phyloP scores from a whole-genome alignment of 1,140 invertebrate species.

The Cyclargus thomasi region DNA sequence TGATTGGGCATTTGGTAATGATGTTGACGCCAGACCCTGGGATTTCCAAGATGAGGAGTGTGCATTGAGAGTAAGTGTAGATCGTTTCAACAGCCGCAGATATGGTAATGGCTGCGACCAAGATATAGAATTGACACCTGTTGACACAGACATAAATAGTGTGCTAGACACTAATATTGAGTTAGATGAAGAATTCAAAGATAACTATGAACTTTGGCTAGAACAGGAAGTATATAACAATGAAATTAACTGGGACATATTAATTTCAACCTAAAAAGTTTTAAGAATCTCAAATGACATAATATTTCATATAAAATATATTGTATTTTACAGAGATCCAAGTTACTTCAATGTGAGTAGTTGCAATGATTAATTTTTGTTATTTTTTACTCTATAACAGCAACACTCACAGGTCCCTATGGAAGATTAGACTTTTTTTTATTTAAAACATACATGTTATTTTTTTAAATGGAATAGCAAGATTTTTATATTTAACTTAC shows the following conservation, averaged over 20 bases:
- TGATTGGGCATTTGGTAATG: conserved; percentile 99
- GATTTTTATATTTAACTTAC: too few relatives aligned
- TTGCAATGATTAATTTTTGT: too few relatives aligned
- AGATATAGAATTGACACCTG: conserved; percentile 84
- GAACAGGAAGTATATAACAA: conserved; percentile 96
- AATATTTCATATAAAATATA: background rate
- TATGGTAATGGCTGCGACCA: conserved; percentile 78
- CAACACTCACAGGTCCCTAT: too few relatives aligned
- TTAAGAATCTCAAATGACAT: conserved; percentile 9
- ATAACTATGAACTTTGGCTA: conserved; percentile 97
- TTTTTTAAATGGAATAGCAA: too few relatives aligned
- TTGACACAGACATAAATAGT: conserved; percentile 90
- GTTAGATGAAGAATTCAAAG: conserved; percentile 95
- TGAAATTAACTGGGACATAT: conserved; percentile 84
- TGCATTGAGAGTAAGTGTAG: conserved; percentile 92
- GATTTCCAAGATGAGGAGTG: conserved; percentile 99
- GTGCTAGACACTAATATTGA: conserved; percentile 88
- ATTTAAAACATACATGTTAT: too few relatives aligned
- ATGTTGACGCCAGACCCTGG: conserved; percentile 97
- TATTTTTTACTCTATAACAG: too few relatives aligned
- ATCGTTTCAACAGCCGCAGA: conserved; percentile 95
- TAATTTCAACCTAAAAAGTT: conserved; percentile 45
- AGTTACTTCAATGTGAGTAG: background rate
- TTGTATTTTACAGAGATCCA: background rate
- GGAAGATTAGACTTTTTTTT: too few relatives aligned